These are phyloP conservation scores for Drosophila incognita DNA, from an alignment of 2,888 invertebrate genomes.

Conservation along the genomic window DNA sequence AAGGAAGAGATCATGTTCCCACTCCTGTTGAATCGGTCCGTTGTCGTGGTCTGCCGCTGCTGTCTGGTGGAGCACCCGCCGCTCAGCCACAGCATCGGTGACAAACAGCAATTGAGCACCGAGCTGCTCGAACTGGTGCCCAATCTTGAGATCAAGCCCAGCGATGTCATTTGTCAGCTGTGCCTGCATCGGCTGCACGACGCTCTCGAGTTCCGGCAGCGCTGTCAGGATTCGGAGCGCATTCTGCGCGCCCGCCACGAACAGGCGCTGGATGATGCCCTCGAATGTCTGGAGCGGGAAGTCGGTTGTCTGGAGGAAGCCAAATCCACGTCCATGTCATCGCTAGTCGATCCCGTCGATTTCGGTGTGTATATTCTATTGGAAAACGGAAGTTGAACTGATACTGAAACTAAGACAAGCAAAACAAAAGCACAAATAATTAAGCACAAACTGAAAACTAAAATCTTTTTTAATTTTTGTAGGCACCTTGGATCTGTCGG, in stretches of 20 bases:
- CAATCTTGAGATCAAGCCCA: conserved; percentile 54
- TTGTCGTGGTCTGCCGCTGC: conserved; percentile 72
- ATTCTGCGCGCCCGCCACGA: conserved; percentile 69
- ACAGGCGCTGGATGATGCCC: conserved; percentile 68
- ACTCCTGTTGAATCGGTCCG: conserved; percentile 56
- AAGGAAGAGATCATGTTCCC: conserved; percentile 54
- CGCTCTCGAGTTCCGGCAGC: conserved; percentile 69
- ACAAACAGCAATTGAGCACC: conserved; percentile 45
- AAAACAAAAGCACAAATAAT: background rate
- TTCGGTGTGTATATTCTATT: conserved; percentile 54
- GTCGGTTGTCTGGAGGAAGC: conserved; percentile 58
- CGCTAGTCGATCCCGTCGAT: conserved; percentile 53
- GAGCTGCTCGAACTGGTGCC: conserved; percentile 65
- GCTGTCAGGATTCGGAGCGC: conserved; percentile 73
- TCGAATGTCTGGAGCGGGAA: conserved; percentile 68
- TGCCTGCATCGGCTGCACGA: conserved; percentile 69
- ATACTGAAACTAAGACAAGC: background rate
- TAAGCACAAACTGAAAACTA: background rate
- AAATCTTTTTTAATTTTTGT: background rate
- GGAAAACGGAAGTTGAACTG: background rate
- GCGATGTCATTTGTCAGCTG: conserved; percentile 73
- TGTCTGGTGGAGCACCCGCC: conserved; percentile 75
- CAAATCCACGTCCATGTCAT: conserved; percentile 15
- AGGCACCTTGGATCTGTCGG: conserved; percentile 55
- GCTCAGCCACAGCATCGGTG: conserved; percentile 62